Evolutionary conservation across 1,140 invertebrate genomes (phyloP).

Genomic region (Habropoda laboriosa): DNA sequence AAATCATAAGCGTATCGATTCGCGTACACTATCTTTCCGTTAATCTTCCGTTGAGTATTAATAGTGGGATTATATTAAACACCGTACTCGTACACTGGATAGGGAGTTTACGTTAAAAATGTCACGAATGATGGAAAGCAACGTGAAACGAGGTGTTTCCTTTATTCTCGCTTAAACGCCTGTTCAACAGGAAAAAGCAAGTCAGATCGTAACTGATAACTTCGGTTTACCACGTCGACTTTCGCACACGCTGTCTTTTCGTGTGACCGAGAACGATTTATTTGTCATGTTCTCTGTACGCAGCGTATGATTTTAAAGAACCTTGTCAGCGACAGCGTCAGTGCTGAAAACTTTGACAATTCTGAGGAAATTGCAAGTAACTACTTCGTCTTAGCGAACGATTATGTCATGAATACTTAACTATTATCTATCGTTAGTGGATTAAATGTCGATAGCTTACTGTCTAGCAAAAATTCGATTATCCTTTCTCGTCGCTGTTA

Average conservation of each 20-base stretch:
- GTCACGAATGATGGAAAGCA: neutral
- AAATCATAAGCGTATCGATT: slow-evolving; percentile 21
- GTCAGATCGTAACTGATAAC: slow-evolving; percentile 15
- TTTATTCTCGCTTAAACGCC: neutral
- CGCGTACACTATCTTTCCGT: neutral
- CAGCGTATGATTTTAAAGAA: neutral
- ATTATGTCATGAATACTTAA: neutral
- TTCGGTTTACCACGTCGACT: neutral
- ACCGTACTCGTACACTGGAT: neutral
- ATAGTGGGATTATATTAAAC: neutral
- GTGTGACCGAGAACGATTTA: neutral
- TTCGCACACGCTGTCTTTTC: neutral
- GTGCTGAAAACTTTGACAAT: too few species aligned
- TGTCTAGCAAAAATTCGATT: neutral
- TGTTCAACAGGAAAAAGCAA: neutral
- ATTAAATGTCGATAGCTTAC: neutral
- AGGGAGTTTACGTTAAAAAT: neutral
- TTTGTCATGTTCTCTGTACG: neutral
- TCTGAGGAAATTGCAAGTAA: too few species aligned
- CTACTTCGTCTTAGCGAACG: too few species aligned
- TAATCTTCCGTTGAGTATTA: neutral
- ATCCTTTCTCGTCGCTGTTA: too few species aligned
- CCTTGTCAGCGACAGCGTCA: too few species aligned
- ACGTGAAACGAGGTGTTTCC: neutral
- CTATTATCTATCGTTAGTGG: too few species aligned